A percentile compares a stretch with the other conserved stretches of the same genome.
phyloP scores from a whole-genome alignment of 2,888 invertebrate genomes.

The Myopa testacea region DNA sequence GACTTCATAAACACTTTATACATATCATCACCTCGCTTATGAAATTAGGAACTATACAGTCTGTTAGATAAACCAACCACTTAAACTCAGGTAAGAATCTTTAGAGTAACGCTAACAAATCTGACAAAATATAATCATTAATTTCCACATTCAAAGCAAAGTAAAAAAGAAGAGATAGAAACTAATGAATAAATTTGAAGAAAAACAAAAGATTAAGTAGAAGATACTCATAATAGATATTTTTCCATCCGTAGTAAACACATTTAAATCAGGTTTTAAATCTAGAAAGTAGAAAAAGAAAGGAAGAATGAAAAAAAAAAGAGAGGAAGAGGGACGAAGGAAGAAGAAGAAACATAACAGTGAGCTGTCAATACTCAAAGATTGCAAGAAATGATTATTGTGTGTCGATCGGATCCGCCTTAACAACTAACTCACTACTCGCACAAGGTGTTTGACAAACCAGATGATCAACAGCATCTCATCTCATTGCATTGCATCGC shows the following conservation, averaged over 20 bases:
- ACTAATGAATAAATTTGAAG: background rate
- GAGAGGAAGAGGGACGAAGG: background rate
- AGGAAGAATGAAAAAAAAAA: background rate
- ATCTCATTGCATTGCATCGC: background rate
- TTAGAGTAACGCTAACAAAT: conserved; percentile 1
- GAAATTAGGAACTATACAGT: no score
- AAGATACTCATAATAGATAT: background rate
- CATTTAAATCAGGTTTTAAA: background rate
- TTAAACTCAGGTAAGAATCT: conserved; percentile 1
- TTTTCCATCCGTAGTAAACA: no score
- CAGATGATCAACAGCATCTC: background rate
- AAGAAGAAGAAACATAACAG: no score
- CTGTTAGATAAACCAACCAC: background rate
- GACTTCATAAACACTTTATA: no score
- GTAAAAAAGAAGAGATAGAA: background rate
- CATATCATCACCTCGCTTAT: no score
- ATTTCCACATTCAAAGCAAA: background rate
- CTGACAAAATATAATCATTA: conserved; percentile 22
- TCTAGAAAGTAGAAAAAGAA: background rate
- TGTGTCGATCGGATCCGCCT: conserved; percentile 1
- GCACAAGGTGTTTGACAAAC: conserved; percentile 25
- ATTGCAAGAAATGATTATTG: background rate
- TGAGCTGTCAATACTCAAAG: no score
- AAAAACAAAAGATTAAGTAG: no score
- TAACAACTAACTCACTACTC: background rate